Evolutionary conservation across 2,888 invertebrate species (phyloP), one percentile per base, ranked within the genome.

Genomic region (Dicycla oo): DNA sequence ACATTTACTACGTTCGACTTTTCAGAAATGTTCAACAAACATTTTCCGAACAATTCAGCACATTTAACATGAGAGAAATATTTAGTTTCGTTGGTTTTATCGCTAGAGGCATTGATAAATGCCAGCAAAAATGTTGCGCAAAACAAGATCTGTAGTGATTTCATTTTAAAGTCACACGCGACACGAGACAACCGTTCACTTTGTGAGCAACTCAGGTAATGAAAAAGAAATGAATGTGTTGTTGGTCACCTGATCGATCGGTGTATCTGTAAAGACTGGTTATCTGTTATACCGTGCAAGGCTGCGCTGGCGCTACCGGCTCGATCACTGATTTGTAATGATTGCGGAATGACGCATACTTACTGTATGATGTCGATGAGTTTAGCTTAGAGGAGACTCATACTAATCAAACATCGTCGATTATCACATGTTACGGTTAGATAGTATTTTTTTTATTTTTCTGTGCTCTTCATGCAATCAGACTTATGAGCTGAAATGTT

Each of bases 121-220:
- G 30, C 40, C 11, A 78, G 23, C 38, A 82, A 40, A 30, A 71
- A 26, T 23, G 20, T 47, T 5, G 34, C 47, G 51, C 45, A 66
- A 23, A 40, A 60, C 5, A 71, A 47, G 0, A 51, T 0, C 4
- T 34, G 47, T 6, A n/a, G 4, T 47, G 8, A 51, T 40, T 66
- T 66, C 82, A 78, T 82, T 71, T 66, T 66, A 43, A 45, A 45
- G 30, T 43, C 13, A 7, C 13, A 43, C 54, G 40, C 38, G 45
- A 47, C 30, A 40, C 40, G 20, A 40, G 23, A 78, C 78, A 3
- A 13, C 54, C 62, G 62, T 23, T 54, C 54, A 34, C 60, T 54
- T 49, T n/a, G 30, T 62, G 53, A 57, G 53, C 3, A 7, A 34
- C 2, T 6, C 18, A 18, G 45, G 45, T 18, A 45, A 18, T 45